Percentiles rank a stretch among this genome's conserved stretches.
Conservation (phyloP, 2,113 vertebrate species). For the Choloepus hoffmanni region DNA sequence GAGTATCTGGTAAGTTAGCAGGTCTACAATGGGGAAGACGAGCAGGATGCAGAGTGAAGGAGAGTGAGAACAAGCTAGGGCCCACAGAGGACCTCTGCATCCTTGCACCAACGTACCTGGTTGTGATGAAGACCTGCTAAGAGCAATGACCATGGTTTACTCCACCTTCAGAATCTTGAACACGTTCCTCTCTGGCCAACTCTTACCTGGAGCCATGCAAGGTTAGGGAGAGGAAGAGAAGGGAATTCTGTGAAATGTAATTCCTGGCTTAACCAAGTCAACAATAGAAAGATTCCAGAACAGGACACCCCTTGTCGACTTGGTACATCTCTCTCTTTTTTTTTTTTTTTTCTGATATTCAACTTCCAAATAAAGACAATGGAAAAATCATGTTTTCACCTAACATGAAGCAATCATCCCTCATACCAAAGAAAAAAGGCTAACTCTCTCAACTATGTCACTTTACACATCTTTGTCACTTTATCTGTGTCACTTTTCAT, state of each 20-base stretch:
- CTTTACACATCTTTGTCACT: background rate
- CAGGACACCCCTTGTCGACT: background rate
- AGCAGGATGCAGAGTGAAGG: background rate
- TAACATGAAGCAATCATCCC: background rate
- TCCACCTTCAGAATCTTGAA: background rate
- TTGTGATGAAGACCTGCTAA: fast-evolving
- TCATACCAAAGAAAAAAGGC: background rate
- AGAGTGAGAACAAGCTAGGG: background rate
- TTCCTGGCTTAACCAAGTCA: background rate
- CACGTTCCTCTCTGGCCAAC: background rate
- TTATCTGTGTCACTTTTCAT: no score
- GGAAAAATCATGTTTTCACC: background rate
- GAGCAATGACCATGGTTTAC: background rate
- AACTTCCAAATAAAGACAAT: conserved; percentile 13
- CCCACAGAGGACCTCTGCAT: background rate
- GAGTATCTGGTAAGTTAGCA: background rate
- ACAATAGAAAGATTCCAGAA: background rate
- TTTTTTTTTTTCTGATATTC: background rate
- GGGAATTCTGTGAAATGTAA: background rate
- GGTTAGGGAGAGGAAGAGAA: background rate
- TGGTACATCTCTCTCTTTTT: background rate
- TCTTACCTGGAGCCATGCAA: background rate
- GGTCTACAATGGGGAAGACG: background rate
- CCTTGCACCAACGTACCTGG: background rate
- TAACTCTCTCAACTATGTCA: background rate